Evolutionary conservation across 2,113 vertebrate species (phyloP), one percentile per base, ranked within the genome.

Genomic region (Neopipo cinnamomea): DNA sequence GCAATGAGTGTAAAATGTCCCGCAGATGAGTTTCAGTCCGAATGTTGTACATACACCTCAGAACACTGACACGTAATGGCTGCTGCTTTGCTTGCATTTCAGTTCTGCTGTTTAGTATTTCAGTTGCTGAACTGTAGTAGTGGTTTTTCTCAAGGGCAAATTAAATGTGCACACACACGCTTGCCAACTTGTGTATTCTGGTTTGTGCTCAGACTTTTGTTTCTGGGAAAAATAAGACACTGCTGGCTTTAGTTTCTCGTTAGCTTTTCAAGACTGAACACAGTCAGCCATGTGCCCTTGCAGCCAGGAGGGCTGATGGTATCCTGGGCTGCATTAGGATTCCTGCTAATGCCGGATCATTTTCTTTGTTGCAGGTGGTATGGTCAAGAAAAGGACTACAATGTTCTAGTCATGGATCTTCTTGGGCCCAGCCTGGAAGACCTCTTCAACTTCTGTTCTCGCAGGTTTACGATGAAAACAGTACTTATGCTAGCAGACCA

Each of bases 401-500:
- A 99, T 83, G 99, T 99, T 96, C 99, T 99, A 99, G 99, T 99
- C 97, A 99, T 99, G 99, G 99, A 99, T 97, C 98, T 99, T 97
- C 98, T 99, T 42, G 99, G 99, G 79, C 99, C 99, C 92, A 99
- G 99, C 97, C 98, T 99, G 14, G 99, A 99, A 97, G 99, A 99
- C 93, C 98, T 99, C 62, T 99, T 99, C 98, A 99, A 99, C 98
- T 99, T 99, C 98, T 99, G 99, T 98, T 99, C 99, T 73, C 99
- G 99, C 95, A 99, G 99, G 94, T 99, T 99, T 98, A 99, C 99
- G 66, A 99, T 99, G 99, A 99, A 99, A 98, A 99, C 99, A 68
- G 99, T 99, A 97, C 99, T 99, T 88, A 99, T 99, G 99, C 98
- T 99, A 98, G 99, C 99, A 98, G 99, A 99, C 98, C 99, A 99